Evolutionary conservation across 2,797 vertebrate genomes (phyloP).

Genomic region (Heterohyrax brucei): DNA sequence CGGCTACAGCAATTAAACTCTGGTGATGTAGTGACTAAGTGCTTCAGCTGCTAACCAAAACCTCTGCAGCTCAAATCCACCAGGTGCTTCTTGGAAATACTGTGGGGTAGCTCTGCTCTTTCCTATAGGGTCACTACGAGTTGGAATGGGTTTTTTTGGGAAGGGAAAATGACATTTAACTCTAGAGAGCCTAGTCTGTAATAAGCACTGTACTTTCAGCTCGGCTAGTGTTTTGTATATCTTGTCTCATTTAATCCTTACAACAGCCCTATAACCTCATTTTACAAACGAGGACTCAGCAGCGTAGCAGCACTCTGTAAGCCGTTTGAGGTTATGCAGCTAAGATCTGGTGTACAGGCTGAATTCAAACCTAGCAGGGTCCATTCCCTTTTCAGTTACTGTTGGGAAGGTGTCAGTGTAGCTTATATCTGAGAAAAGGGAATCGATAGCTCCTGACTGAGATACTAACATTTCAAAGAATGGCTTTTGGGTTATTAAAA

Average conservation of each 20-base stretch:
- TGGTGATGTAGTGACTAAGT: too few relatives aligned
- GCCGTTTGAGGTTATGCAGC: slow-evolving; percentile 19
- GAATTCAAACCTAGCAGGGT: neutral
- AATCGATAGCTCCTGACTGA: neutral
- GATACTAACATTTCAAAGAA: neutral
- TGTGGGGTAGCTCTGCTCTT: too few relatives aligned
- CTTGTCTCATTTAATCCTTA: slow-evolving; percentile 60
- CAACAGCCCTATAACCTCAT: neutral
- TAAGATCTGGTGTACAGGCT: neutral
- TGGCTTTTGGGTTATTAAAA: slow-evolving; percentile 48
- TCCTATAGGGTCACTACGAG: too few relatives aligned
- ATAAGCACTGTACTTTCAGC: neutral
- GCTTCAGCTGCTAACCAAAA: too few relatives aligned
- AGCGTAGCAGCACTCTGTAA: neutral
- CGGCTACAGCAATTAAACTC: slow-evolving; percentile 28
- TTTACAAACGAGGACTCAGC: slow-evolving; percentile 34
- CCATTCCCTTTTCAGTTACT: neutral
- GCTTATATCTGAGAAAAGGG: neutral
- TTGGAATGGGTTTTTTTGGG: neutral
- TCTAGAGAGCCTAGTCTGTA: neutral
- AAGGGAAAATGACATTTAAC: slow-evolving; percentile 54
- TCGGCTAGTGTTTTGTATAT: neutral
- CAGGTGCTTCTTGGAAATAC: too few relatives aligned
- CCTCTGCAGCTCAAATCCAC: too few relatives aligned
- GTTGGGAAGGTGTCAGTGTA: neutral